Evolutionary conservation across 37 sponge, comb jelly and placozoan species (phyloP).

Genomic region (Petrosia ficiformis): DNA sequence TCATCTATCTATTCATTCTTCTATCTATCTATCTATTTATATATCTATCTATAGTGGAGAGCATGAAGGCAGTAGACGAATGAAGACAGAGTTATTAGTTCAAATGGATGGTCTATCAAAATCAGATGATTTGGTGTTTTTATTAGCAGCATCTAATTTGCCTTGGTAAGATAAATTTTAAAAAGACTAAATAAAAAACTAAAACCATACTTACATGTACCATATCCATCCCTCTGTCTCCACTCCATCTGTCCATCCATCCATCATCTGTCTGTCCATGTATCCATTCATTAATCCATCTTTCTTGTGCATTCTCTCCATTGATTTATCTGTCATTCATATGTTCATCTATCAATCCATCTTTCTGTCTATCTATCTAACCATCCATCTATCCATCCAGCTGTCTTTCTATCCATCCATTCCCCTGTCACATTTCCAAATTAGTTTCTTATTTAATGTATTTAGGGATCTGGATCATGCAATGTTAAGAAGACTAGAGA

Average conservation of each 20-base stretch:
- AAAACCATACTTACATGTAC: too few relatives aligned
- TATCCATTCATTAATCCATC: too few relatives aligned
- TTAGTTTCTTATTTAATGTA: not conserved
- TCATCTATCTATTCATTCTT: too few relatives aligned
- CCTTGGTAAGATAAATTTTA: constrained; percentile 72
- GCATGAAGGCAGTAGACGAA: constrained; percentile 92
- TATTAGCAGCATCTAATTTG: constrained; percentile 94
- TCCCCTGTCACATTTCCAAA: too few relatives aligned
- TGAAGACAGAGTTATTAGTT: constrained; percentile 98
- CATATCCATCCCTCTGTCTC: not conserved
- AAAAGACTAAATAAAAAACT: not conserved
- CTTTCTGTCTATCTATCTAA: too few relatives aligned
- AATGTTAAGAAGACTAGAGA: constrained; percentile 96
- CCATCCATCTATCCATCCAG: too few relatives aligned
- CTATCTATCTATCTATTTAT: not conserved
- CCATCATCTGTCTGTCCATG: too few relatives aligned
- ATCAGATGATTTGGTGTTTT: constrained; percentile 89
- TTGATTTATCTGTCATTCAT: too few relatives aligned
- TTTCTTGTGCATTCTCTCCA: too few relatives aligned
- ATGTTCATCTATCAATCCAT: too few relatives aligned
- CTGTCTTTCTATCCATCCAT: too few relatives aligned
- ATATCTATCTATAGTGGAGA: constrained; percentile 56
- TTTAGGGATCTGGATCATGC: constrained; percentile 95
- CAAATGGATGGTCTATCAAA: constrained; percentile 99
- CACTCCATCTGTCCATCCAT: too few relatives aligned